Conservation (phyloP, 1,140 invertebrate genomes). For the Lethocerus indicus region DNA sequence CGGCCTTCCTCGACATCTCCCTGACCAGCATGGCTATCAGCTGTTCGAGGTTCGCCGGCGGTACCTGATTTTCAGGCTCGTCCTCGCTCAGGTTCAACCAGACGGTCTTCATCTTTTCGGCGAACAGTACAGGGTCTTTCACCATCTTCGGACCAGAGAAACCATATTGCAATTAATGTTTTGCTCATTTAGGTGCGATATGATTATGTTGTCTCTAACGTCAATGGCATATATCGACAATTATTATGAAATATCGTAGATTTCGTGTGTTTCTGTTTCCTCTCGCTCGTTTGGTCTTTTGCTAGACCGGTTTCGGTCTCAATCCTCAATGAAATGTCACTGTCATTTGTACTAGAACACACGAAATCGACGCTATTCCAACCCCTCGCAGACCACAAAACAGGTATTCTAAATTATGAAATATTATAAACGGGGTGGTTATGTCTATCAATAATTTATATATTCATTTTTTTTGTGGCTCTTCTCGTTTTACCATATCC, state of each 20-base stretch:
- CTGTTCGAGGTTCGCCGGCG: slow-evolving; percentile 55
- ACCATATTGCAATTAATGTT: background rate
- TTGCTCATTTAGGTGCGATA: too few relatives aligned
- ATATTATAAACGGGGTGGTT: too few relatives aligned
- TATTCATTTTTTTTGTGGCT: background rate
- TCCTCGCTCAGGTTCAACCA: slow-evolving; percentile 50
- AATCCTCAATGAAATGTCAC: background rate
- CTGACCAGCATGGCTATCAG: slow-evolving; percentile 50
- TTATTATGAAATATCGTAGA: too few relatives aligned
- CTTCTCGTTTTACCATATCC: slow-evolving; percentile 40
- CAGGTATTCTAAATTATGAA: too few relatives aligned
- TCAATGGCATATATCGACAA: too few relatives aligned
- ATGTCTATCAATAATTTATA: too few relatives aligned
- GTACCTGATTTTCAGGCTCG: slow-evolving; percentile 65
- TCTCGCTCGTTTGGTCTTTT: background rate
- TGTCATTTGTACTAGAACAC: background rate
- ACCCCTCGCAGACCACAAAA: too few relatives aligned
- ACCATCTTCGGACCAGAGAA: slow-evolving; percentile 42
- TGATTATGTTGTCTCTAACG: too few relatives aligned
- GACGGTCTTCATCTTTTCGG: slow-evolving; percentile 47
- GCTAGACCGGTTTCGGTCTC: background rate
- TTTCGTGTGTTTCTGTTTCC: too few relatives aligned
- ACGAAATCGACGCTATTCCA: too few relatives aligned
- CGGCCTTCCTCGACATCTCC: slow-evolving; percentile 51
- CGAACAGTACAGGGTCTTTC: slow-evolving; percentile 55